phyloP scores from a whole-genome alignment of 2,888 invertebrate species.

The Andrena fulva region DNA sequence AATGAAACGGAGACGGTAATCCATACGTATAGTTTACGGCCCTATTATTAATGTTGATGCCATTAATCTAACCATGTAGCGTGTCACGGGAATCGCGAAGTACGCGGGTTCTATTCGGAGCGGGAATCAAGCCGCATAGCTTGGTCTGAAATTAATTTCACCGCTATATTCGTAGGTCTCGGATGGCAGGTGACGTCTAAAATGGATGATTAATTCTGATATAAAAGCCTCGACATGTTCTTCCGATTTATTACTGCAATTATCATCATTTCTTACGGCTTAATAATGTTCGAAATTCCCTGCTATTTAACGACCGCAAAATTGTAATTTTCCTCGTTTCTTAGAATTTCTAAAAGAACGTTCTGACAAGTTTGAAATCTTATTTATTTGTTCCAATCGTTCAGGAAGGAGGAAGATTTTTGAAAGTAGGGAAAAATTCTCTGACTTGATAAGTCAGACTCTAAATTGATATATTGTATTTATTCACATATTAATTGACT shows the following conservation, averaged over 20 bases:
- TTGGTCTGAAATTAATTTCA: constrained; percentile 58
- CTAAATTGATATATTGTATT: too few species aligned
- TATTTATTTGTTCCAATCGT: too few species aligned
- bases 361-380: too few species aligned
- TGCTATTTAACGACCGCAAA: too few species aligned
- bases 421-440: too few species aligned
- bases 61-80: constrained; percentile 66
- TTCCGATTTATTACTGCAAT: not conserved
- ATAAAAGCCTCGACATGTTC: not conserved
- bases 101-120: constrained; percentile 40
- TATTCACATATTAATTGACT: too few species aligned
- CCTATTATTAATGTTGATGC: constrained; percentile 67
- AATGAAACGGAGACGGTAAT: constrained; percentile 57
- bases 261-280: not conserved
- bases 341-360: too few species aligned
- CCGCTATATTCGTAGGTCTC: constrained; percentile 40
- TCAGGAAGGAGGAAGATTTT: too few species aligned
- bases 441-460: too few species aligned
- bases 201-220: constrained; percentile 55
- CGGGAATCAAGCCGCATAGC: constrained; percentile 38
- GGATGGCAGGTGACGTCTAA: constrained; percentile 34
- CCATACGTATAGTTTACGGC: constrained; percentile 47
- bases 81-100: constrained; percentile 53
- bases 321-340: too few species aligned
- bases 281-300: not conserved